Conservation (phyloP, 2,113 vertebrate genomes). For the Prunella himalayana region DNA sequence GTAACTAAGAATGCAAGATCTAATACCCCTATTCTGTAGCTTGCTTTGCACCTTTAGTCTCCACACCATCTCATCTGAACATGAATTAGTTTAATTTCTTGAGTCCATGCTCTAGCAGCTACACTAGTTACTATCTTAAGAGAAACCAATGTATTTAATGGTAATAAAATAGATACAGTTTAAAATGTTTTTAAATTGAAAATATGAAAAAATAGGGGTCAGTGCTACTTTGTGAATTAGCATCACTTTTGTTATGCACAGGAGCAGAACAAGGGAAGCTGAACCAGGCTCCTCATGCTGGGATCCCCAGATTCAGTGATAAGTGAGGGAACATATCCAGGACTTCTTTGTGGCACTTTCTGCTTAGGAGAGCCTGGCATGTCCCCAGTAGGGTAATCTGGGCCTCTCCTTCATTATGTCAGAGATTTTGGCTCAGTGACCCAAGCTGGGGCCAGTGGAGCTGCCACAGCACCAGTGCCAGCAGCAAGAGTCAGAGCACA, state of each 20-base stretch:
- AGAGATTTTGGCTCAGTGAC: not conserved
- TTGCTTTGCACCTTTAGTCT: not conserved
- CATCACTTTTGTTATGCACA: not conserved
- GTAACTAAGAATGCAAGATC: conserved; percentile 3
- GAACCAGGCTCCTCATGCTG: not conserved
- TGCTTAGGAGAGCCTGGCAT: not conserved
- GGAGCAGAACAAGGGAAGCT: not conserved
- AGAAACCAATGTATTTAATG: not conserved
- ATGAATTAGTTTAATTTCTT: not conserved
- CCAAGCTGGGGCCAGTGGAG: not conserved
- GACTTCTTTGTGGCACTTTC: not conserved
- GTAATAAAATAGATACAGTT: not conserved
- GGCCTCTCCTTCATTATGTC: not conserved
- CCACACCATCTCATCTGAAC: not conserved
- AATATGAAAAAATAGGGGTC: not conserved
- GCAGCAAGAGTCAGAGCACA: not conserved
- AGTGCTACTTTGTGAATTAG: not conserved
- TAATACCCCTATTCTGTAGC: not conserved
- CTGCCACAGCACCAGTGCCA: not conserved
- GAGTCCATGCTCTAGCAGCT: not conserved
- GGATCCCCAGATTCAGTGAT: not conserved
- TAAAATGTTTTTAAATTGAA: not conserved
- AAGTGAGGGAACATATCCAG: not conserved
- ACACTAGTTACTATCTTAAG: not conserved
- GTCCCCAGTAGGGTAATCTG: accelerated